Percentiles rank a stretch among this genome's conserved stretches.
Conservation (phyloP, 2,888 invertebrate species). For the Calameuta idolon region DNA sequence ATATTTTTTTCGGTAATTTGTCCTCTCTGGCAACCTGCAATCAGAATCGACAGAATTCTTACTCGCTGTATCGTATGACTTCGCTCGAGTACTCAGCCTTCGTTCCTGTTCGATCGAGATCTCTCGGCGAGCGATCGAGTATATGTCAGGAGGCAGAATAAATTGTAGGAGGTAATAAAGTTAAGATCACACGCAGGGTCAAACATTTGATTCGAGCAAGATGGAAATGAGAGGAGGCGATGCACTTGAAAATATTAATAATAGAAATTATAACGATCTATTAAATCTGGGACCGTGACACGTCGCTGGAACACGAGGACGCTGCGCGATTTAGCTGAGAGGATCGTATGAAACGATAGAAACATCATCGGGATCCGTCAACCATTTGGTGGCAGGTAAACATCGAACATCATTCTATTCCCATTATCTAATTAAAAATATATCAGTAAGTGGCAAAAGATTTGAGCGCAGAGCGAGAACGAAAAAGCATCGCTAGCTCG, state of each 20-base stretch:
- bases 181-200: neutral
- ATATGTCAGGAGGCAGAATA: neutral
- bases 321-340: neutral
- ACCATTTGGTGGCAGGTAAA: neutral
- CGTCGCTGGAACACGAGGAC: neutral
- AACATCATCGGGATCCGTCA: neutral
- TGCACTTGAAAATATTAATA: neutral
- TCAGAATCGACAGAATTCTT: neutral
- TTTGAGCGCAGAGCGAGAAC: neutral
- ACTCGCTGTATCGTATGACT: neutral
- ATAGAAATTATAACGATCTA: neutral
- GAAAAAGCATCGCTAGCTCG: neutral
- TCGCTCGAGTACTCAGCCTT: neutral
- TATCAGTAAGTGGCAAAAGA: neutral
- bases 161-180: neutral
- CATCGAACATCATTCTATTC: neutral
- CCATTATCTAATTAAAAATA: no score
- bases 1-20: slow-evolving; percentile 78
- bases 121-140: neutral
- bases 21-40: slow-evolving; percentile 76
- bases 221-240: no score
- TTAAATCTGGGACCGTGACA: neutral
- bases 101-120: no score
- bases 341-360: neutral
- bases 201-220: neutral